Evolutionary conservation across 2,888 invertebrate species (phyloP).

Genomic region (Colletes collaris): DNA sequence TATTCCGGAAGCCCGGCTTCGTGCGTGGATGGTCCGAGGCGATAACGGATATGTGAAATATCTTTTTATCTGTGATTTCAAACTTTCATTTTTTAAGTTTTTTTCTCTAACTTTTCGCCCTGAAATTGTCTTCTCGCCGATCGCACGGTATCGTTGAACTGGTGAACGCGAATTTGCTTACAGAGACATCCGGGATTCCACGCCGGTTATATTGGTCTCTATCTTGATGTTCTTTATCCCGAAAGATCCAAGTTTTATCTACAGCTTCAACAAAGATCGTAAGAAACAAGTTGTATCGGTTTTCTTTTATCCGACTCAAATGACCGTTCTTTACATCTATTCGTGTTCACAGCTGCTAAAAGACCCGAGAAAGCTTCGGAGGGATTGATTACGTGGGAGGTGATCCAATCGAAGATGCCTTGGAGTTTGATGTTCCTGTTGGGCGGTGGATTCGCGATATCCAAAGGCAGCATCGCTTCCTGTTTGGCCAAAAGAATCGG

Average conservation of each 20-base stretch:
- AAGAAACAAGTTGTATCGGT: constrained; percentile 25
- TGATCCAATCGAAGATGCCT: constrained; percentile 84
- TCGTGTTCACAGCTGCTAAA: constrained; percentile 52
- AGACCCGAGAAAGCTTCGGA: constrained; percentile 74
- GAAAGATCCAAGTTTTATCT: constrained; percentile 80
- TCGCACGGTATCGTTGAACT: not conserved
- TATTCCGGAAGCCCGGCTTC: constrained; percentile 85
- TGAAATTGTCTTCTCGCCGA: not conserved
- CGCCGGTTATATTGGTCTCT: constrained; percentile 84
- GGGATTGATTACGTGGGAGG: constrained; percentile 84
- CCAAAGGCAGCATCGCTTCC: constrained; percentile 84
- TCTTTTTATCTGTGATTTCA: not conserved
- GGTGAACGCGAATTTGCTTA: not conserved
- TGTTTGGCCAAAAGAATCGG: constrained; percentile 84
- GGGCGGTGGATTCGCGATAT: constrained; percentile 86
- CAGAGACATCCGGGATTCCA: constrained; percentile 76
- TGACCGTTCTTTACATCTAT: not conserved
- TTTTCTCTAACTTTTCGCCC: not conserved
- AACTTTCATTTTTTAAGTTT: not conserved
- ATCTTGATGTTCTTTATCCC: constrained; percentile 85
- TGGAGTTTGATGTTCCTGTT: constrained; percentile 86
- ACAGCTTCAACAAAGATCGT: constrained; percentile 68
- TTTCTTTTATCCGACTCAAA: not conserved
- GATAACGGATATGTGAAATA: constrained; percentile 65
- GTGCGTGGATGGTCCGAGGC: constrained; percentile 85